Evolutionary conservation across 2,797 vertebrate genomes (phyloP), one percentile per base, ranked within the genome.

Genomic region (Chaetodon trifasciatus): DNA sequence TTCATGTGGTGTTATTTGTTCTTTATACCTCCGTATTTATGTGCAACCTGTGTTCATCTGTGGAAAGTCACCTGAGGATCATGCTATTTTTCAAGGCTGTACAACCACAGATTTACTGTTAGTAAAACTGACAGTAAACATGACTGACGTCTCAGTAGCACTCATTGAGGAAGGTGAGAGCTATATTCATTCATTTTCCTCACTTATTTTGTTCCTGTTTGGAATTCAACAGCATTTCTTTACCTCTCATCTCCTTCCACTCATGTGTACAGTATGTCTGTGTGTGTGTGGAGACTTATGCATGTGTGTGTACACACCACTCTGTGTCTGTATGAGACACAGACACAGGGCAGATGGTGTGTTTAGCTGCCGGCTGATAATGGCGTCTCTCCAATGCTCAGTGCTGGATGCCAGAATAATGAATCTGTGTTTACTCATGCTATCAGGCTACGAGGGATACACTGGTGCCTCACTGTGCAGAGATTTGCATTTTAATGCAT

Each of bases 341-440:
- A 55, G 39, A 74, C 44, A 84, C 19, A 5, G 42, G 71, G 63
- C 87, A 88, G 87, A 74, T 85, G 83, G 88, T 57, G 81, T 69
- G 74, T 89, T 93, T 85, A 90, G 83, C 84, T n/a, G 65, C 89
- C 78, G 79, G 88, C 76, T 86, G 88, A 79, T 74, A 13, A 49
- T 89, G 86, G 91, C 82, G 5, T 56, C 71, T 55, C 52, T 88
- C 85, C 92, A 90, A n/a, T 8, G 49, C 50, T 52, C 13, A 8
- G 70, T 1, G 24, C 47, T 76, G 58, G 64, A 21, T 81, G 91
- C 80, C 89, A 90, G 80, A 77, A 86, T 81, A 74, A 78, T 47
- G 46, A 74, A 75, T 87, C 52, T 71, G 80, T 87, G 79, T 91
- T 91, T 82, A 79, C 79, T 74, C 74, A 39, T 35, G 42, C 78